Base-by-base conservation (phyloP, 2,797 vertebrate genomes). In the Sebastiscus tertius region DNA sequence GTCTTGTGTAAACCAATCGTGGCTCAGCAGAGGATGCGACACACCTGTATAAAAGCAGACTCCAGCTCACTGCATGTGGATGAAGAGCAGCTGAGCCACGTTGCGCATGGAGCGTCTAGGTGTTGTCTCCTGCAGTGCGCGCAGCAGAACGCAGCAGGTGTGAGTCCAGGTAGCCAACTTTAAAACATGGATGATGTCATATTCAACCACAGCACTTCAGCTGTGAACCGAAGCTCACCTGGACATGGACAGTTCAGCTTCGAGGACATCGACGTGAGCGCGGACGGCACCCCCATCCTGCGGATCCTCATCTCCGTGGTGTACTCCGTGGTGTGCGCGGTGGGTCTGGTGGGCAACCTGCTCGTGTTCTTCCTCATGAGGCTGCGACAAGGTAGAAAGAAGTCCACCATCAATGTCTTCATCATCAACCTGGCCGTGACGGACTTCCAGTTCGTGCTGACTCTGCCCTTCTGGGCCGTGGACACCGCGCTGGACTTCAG, bases 381-480 rank as follows among this genome's bases (percentile, higher is more conserved):
- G 64, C 20, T 93, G 12, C 84, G 93, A 34, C 95, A 96, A 46
- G 94, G 93, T 29, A 90, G 95, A 2, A 96, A 96, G 80, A 95
- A 88, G 65, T 96, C 95, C 42, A 94, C 87, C 5, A 95, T 96
- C 31, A 96, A 96, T 69, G 77, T 96, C 13, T 96, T 96, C 78
- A 95, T 97, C 77, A 89, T 95, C 54, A 96, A 97, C 89, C 54
- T 96, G 85, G 96, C 96, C 0, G 94, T 96, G 59, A 97, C 96
- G 2, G 96, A 96, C 92, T 96, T 97, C 78, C 96, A 96, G 93
- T 97, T 96, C 69, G 96, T 97, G 11, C 89, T 97, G n/a, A 96
- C 96, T 0, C 77, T 97, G 82, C 96, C 96, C 14, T 97, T 97
- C 91, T 97, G 96, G 96, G 96, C 96, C 0, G 96, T 96, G 85